phyloP scores from a whole-genome alignment of 2,888 invertebrate genomes.

The Eurytoma adleriae region DNA sequence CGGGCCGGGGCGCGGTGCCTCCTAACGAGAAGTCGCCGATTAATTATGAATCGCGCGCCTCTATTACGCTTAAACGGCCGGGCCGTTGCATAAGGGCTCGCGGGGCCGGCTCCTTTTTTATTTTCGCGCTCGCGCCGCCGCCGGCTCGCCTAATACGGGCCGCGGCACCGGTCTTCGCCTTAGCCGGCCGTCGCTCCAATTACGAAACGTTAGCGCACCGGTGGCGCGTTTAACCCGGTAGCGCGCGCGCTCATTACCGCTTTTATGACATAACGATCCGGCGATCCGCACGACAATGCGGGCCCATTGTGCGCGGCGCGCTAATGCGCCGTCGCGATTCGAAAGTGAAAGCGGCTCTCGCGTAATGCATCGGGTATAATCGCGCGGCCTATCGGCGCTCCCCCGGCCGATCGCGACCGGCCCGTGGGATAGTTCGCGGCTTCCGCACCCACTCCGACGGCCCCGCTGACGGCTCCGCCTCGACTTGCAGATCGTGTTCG shows the following conservation, averaged over 20 bases:
- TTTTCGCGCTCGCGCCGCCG: constrained; percentile 55
- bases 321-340: constrained; percentile 10
- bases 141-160: constrained; percentile 69
- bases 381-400: constrained; percentile 29
- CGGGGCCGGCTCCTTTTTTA: constrained; percentile 46
- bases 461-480: neutral
- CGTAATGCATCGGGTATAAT: constrained; percentile 18
- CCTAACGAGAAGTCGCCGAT: constrained; percentile 59
- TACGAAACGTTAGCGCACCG: constrained; percentile 71
- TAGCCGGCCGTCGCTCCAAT: constrained; percentile 65
- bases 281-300: constrained; percentile 32
- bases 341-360: constrained; percentile 53
- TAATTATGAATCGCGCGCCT: constrained; percentile 65
- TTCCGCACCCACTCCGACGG: no score
- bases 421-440: constrained; percentile 34
- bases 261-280: constrained; percentile 68
- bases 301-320: constrained; percentile 33
- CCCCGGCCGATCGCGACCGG: constrained; percentile 17
- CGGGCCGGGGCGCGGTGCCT: neutral
- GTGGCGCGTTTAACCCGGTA: constrained; percentile 46
- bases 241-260: constrained; percentile 59
- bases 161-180: constrained; percentile 51
- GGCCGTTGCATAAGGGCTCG: constrained; percentile 61
- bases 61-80: constrained; percentile 61
- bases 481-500: constrained; percentile 72